A percentile compares a stretch with the other conserved stretches of the same genome.
Evolutionary conservation across 2,888 invertebrate species (phyloP).

Genomic region (Drosophila kambysellisi): DNA sequence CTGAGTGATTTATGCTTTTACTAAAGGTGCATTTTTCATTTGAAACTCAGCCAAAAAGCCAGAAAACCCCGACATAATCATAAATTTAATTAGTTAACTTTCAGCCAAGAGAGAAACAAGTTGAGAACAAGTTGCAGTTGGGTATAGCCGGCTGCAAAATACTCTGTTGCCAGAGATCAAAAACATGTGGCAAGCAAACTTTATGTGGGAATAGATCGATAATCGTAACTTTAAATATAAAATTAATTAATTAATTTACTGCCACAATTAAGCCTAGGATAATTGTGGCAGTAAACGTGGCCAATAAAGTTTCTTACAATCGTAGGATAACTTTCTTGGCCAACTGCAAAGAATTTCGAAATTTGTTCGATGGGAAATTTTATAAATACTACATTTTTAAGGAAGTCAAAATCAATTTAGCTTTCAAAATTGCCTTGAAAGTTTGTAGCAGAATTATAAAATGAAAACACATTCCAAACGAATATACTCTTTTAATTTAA

Average conservation of each 20-base stretch:
- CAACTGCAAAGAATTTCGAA: background rate
- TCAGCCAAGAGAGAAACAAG: too few species aligned
- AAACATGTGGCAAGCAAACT: background rate
- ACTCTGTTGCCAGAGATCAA: background rate
- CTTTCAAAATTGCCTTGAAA: background rate
- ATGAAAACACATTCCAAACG: too few species aligned
- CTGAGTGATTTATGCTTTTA: slow-evolving; percentile 32
- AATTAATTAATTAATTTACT: too few species aligned
- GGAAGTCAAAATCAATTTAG: background rate
- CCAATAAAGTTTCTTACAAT: background rate
- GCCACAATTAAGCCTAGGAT: too few species aligned
- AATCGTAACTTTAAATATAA: background rate
- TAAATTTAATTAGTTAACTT: slow-evolving; percentile 18
- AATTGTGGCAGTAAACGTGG: background rate
- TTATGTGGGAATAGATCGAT: background rate
- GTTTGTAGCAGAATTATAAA: background rate
- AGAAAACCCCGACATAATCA: slow-evolving; percentile 7
- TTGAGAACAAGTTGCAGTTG: background rate
- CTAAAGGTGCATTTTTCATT: slow-evolving; percentile 14
- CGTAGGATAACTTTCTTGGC: fast-evolving
- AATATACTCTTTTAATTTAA: background rate
- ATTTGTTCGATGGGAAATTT: background rate
- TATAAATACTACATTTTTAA: background rate
- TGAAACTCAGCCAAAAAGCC: slow-evolving; percentile 9
- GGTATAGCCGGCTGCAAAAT: background rate